Evolutionary conservation across 2,888 invertebrate species (phyloP).

Genomic region (Synanthedon vespiformis): DNA sequence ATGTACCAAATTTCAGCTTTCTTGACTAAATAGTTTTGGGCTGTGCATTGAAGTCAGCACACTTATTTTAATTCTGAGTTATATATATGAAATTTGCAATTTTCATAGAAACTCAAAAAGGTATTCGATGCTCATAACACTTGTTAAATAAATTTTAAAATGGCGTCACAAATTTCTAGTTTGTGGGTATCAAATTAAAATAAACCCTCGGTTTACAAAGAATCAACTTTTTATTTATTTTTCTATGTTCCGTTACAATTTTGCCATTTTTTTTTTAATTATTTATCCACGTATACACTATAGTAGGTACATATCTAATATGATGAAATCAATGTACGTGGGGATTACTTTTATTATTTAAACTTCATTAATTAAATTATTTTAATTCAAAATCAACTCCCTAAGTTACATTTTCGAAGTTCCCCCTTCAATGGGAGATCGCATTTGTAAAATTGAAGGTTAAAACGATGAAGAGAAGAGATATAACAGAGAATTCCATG

Average conservation of each 20-base stretch:
- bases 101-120: no score
- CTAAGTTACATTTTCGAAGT: conserved; percentile 56
- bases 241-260: conserved; percentile 66
- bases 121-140: no score
- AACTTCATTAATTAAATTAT: conserved; percentile 61
- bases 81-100: no score
- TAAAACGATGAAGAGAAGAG: conserved; percentile 34
- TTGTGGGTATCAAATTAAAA: background rate
- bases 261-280: conserved; percentile 63
- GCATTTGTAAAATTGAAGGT: conserved; percentile 2
- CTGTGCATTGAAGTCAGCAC: no score
- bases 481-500: conserved; percentile 36
- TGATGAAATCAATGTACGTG: conserved; percentile 64
- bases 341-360: conserved; percentile 65
- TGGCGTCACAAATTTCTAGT: no score
- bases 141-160: no score
- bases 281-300: conserved; percentile 56
- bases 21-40: no score
- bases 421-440: conserved; percentile 52
- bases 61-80: no score
- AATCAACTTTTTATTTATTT: conserved; percentile 64
- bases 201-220: conserved; percentile 58
- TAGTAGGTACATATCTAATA: conserved; percentile 40
- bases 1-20: no score
- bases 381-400: conserved; percentile 56